These are phyloP conservation scores for Drosophila helvetica DNA, from an alignment of 2,888 invertebrate genomes.

Conservation along the genomic window DNA sequence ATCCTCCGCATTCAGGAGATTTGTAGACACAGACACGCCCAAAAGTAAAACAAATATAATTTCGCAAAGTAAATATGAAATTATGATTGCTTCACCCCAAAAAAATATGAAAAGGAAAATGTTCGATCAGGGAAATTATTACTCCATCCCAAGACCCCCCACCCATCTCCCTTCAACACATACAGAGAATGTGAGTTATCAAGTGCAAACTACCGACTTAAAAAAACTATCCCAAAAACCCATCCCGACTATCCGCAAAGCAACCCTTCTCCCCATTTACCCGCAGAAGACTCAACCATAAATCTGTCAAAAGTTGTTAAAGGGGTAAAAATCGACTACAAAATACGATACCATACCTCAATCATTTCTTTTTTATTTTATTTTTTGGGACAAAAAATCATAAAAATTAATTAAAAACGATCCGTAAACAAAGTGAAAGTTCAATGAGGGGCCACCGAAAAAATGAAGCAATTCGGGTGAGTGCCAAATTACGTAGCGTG, in stretches of 20 bases:
- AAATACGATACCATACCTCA: conserved; percentile 23
- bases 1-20: not conserved
- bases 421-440: conserved; percentile 67
- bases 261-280: too few species aligned
- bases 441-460: conserved; percentile 51
- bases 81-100: conserved; percentile 63
- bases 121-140: conserved; percentile 56
- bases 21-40: conserved; percentile 20
- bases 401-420: conserved; percentile 71
- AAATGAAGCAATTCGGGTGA: conserved; percentile 68
- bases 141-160: not conserved
- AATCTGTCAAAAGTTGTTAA: conserved; percentile 59
- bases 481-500: conserved; percentile 55
- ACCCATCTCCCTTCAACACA: conserved; percentile 38
- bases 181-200: conserved; percentile 21
- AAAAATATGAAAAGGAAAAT: conserved; percentile 28
- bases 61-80: conserved; percentile 74
- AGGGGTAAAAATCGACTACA: conserved; percentile 48
- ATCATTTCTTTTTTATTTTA: conserved; percentile 11
- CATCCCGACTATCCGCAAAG: too few species aligned
- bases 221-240: conserved; percentile 8
- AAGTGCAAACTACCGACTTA: conserved; percentile 22
- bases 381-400: conserved; percentile 32
- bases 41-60: conserved; percentile 69
- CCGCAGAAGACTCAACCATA: conserved; percentile 46